Conservation (phyloP, 2,113 vertebrate genomes). For the Corapipo altera region DNA sequence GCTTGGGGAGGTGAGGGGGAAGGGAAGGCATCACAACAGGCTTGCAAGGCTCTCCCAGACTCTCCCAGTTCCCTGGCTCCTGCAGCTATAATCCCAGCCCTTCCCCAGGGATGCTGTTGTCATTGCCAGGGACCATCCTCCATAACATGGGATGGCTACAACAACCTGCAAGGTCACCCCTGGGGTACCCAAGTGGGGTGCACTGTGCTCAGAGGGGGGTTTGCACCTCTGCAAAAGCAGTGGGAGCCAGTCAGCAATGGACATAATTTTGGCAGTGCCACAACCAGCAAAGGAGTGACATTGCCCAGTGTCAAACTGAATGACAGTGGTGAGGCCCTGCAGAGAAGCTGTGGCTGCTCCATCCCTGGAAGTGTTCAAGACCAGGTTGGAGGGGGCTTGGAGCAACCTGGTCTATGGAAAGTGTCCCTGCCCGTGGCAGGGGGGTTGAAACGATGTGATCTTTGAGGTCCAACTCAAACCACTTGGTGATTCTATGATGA, state of each 20-base stretch:
- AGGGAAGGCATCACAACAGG: background rate
- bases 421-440: background rate
- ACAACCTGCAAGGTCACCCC: background rate
- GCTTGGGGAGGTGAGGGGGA: background rate
- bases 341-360: background rate
- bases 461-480: background rate
- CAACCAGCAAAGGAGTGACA: background rate
- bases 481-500: background rate
- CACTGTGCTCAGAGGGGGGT: background rate
- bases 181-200: too few relatives aligned
- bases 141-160: background rate
- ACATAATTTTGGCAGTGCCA: background rate
- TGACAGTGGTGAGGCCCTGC: background rate
- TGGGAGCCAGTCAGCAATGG: background rate
- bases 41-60: background rate
- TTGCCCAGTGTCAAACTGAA: background rate
- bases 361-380: background rate
- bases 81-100: background rate
- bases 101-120: background rate
- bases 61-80: background rate
- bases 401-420: background rate
- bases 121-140: background rate
- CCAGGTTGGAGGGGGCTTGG: fast-evolving
- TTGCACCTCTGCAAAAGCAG: background rate
- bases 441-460: fast-evolving